Conservation (phyloP, 2,797 vertebrate species). For the Acanthornis magna region DNA sequence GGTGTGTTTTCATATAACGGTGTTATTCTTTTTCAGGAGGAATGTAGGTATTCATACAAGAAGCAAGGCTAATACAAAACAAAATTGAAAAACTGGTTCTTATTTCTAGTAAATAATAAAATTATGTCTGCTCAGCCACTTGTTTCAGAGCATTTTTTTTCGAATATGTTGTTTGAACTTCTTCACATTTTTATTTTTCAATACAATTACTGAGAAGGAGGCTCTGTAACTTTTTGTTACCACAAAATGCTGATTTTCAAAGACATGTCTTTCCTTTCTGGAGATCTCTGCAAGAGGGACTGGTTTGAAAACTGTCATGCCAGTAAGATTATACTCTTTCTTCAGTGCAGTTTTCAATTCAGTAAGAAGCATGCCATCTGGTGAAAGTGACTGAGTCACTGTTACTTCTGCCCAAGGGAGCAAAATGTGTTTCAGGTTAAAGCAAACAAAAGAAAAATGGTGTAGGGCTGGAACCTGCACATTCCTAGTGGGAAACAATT, state of each 20-base stretch:
- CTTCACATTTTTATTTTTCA: background rate
- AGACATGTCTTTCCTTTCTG: background rate
- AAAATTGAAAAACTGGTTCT: background rate
- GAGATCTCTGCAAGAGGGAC: background rate
- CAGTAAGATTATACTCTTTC: background rate
- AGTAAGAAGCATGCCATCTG: background rate
- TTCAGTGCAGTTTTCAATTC: conserved; percentile 20
- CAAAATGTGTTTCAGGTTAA: background rate
- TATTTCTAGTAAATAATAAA: background rate
- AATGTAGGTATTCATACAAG: background rate
- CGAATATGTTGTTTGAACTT: background rate
- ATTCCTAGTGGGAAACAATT: background rate
- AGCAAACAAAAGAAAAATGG: background rate
- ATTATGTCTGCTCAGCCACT: background rate
- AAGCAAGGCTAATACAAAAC: background rate
- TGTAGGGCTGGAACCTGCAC: background rate
- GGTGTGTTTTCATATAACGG: background rate
- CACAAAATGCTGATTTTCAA: background rate
- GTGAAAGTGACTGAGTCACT: conserved; percentile 28
- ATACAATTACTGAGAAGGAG: background rate
- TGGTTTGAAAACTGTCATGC: background rate
- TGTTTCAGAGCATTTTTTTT: background rate
- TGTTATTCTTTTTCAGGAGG: background rate
- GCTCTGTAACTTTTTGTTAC: background rate
- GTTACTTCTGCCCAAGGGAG: conserved; percentile 1